Evolutionary conservation across 37 sponge, comb jelly and placozoan genomes (phyloP), one percentile per base, ranked within the genome.

Genomic region (Theonella swinhoei): DNA sequence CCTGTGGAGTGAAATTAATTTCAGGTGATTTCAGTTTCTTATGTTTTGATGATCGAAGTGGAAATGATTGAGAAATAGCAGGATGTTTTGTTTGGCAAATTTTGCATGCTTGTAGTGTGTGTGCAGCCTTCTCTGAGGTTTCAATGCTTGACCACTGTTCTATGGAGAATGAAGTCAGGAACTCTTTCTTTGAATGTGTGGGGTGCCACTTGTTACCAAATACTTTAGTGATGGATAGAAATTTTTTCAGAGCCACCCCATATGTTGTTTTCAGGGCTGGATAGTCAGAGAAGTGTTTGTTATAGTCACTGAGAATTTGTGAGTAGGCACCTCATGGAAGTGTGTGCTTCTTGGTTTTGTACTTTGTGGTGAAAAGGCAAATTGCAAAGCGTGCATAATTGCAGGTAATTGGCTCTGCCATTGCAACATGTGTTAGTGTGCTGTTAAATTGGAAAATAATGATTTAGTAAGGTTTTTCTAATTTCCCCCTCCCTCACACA

Each of bases 21-120:
- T 36, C 14, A 70, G n/a, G 39, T 29, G 37, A 14, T 9, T 35
- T 36, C 9, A 11, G 31, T 8, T 5, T 9, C 7, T 11, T 35
- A 35, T 11, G 36, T 70, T 35, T 9, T 37, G 11, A 70, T n/a
- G n/a, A n/a, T n/a, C n/a, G n/a, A n/a, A n/a, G n/a, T 34, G 72
- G 72, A 34, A 70, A 70, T 35, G 72, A 37, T 9, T 7, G 7
- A n/a, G 24, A 24, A 8, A 70, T 9, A 11, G 9, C 39, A 37
- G 31, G 72, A 34, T 70, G 36, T 34, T 70, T 30, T 7, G 39
- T 70, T 70, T 70, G 8, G 72, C 72, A 70, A 11, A 35, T 24
- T 9, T 70, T 5, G 24, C 72, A 70, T 3, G 31, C 24, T 9
- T n/a, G 72, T 35, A 70, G 39, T 9, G 72, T 70, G 24, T 70